phyloP scores from a whole-genome alignment of 1,140 invertebrate genomes.

The Tetramorium parvispinum region DNA sequence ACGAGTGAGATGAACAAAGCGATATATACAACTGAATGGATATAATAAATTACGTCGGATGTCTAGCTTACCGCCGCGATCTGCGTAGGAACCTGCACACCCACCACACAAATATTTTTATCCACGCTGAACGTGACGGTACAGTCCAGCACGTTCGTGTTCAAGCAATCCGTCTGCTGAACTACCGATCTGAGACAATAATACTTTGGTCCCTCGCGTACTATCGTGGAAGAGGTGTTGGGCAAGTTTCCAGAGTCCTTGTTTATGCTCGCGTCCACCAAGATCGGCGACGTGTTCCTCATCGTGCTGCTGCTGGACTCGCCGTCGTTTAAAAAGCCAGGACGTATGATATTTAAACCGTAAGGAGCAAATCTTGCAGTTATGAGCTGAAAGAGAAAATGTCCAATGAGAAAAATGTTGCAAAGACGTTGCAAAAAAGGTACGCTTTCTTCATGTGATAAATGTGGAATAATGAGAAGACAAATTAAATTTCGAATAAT shows the following conservation, averaged over 20 bases:
- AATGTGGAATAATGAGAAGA: not conserved
- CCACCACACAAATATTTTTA: constrained; percentile 91
- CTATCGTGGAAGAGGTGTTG: not conserved
- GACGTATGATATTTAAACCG: not conserved
- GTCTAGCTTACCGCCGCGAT: constrained; percentile 71
- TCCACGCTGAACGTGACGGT: constrained; percentile 92
- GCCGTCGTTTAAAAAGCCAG: not conserved
- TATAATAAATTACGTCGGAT: not conserved
- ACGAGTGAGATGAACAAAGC: not conserved
- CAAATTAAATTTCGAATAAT: too few relatives aligned
- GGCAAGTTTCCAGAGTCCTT: constrained; percentile 34
- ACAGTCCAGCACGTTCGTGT: constrained; percentile 90
- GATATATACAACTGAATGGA: not conserved
- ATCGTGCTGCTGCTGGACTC: constrained; percentile 60
- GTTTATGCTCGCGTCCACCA: not conserved
- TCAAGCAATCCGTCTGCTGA: constrained; percentile 89
- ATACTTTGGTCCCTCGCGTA: constrained; percentile 86
- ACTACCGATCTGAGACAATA: constrained; percentile 89
- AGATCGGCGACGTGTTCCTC: constrained; percentile 47
- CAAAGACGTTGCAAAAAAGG: not conserved
- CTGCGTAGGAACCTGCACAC: constrained; percentile 87
- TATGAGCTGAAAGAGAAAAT: not conserved
- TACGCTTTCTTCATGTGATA: too few relatives aligned
- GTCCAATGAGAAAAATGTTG: not conserved
- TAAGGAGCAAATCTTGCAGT: not conserved